A percentile compares a stretch with the other conserved stretches of the same genome.
phyloP scores from a whole-genome alignment of 2,797 vertebrate species.

The Tragelaphus eurycerus region DNA sequence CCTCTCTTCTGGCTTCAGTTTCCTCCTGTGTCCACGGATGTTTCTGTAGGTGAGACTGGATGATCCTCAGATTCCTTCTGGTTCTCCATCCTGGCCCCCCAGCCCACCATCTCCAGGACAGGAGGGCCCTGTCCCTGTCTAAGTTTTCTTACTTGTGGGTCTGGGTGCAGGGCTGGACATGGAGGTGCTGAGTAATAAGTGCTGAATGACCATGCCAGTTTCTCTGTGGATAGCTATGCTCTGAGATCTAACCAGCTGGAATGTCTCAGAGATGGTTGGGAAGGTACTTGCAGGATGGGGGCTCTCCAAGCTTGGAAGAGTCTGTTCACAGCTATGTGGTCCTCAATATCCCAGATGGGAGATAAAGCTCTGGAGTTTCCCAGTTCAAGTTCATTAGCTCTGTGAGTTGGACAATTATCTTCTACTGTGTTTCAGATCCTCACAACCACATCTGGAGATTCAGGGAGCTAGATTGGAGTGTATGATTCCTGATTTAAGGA shows the following conservation, averaged over 20 bases:
- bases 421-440: constrained; percentile 23
- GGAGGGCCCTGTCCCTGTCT: not conserved
- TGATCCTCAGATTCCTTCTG: not conserved
- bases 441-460: constrained; percentile 7
- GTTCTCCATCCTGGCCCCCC: constrained; percentile 12
- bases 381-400: not conserved
- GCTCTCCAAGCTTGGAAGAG: not conserved
- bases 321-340: not conserved
- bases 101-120: not conserved
- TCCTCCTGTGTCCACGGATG: not conserved
- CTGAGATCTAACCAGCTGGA: constrained; percentile 2
- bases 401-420: not conserved
- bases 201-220: not conserved
- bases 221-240: not conserved
- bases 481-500: constrained; percentile 10
- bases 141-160: not conserved
- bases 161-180: not conserved
- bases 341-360: not conserved
- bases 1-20: not conserved
- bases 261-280: not conserved
- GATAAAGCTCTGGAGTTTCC: not conserved
- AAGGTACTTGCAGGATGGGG: not conserved
- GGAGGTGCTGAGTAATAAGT: not conserved
- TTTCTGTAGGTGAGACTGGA: not conserved
- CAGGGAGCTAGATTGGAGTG: not conserved